Percentiles rank a stretch among this genome's conserved stretches.
Evolutionary conservation across 2,888 invertebrate species (phyloP).

Genomic region (Cepaea hortensis): DNA sequence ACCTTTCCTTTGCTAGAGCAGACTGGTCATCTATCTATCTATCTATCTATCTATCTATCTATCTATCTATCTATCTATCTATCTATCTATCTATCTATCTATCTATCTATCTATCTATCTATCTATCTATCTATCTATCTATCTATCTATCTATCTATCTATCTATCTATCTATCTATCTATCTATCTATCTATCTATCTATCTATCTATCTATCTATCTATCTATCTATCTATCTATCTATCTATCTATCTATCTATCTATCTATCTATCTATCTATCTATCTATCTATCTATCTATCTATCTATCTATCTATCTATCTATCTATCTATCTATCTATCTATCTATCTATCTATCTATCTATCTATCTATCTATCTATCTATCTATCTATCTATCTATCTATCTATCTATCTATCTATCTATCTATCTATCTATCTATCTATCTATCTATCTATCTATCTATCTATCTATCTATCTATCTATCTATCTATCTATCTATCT

Average conservation of each 20-base stretch:
- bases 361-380: slow-evolving; percentile 14
- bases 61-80: slow-evolving; percentile 17
- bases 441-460: slow-evolving; percentile 23
- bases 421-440: slow-evolving; percentile 23
- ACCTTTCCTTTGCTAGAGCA: neutral
- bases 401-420: slow-evolving; percentile 10
- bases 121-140: slow-evolving; percentile 12
- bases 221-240: slow-evolving; percentile 24
- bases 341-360: slow-evolving; percentile 11
- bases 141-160: slow-evolving; percentile 1
- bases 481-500: slow-evolving; percentile 19
- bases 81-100: slow-evolving; percentile 25
- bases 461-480: slow-evolving; percentile 23
- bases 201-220: slow-evolving; percentile 17
- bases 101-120: slow-evolving; percentile 1
- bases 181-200: slow-evolving; percentile 3
- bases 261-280: slow-evolving; percentile 24
- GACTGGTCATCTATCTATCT: neutral
- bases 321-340: slow-evolving; percentile 14
- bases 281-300: slow-evolving; percentile 1
- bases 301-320: slow-evolving; percentile 11
- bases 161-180: neutral
- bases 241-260: slow-evolving; percentile 23
- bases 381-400: slow-evolving; percentile 5
- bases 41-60: neutral